Conservation (phyloP, 2,888 invertebrate genomes). For the Dryadula phaetusa region DNA sequence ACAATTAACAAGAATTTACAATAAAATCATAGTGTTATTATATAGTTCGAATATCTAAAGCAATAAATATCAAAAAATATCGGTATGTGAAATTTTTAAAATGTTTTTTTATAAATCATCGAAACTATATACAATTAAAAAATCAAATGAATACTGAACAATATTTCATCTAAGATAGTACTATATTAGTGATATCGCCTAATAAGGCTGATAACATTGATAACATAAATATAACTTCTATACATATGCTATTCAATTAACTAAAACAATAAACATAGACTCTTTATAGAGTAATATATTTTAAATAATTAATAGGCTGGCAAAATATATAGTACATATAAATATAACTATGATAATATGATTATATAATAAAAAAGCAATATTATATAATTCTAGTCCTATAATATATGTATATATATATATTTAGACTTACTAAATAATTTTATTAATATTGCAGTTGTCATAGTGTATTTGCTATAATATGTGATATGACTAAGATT, state of each 20-base stretch:
- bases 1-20: neutral
- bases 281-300: too few species aligned
- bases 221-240: constrained; percentile 7
- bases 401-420: too few species aligned
- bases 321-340: neutral
- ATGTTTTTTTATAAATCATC: neutral
- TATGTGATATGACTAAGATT: neutral
- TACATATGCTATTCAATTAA: neutral
- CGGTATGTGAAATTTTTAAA: neutral
- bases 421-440: too few species aligned
- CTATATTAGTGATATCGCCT: constrained; percentile 17
- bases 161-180: constrained; percentile 17
- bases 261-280: constrained; percentile 6
- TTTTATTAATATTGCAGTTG: neutral
- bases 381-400: too few species aligned
- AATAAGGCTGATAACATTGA: constrained; percentile 22
- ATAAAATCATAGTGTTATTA: neutral
- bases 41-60: neutral
- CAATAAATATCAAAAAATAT: neutral
- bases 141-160: neutral
- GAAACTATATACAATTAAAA: neutral
- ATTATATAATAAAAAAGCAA: too few species aligned
- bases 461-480: neutral
- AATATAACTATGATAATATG: too few species aligned
- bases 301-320: too few species aligned